Percentiles rank a stretch among this genome's conserved stretches.
Conservation (phyloP, 2,888 invertebrate genomes). For the Euzetes globulus region DNA sequence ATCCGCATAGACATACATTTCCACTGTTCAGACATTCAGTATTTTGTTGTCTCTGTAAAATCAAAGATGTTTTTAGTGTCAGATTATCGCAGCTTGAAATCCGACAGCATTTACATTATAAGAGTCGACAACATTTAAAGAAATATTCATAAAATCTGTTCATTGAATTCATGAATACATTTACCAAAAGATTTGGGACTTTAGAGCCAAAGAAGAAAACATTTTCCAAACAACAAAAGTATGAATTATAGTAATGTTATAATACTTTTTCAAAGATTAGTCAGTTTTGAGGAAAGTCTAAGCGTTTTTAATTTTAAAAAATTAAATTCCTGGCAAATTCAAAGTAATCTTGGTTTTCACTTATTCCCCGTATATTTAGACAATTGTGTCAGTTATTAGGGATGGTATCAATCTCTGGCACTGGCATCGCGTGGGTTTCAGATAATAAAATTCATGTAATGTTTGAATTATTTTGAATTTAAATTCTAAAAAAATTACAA, state of each 20-base stretch:
- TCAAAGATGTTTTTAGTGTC: background rate
- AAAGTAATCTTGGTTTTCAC: background rate
- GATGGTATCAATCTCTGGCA: background rate
- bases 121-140: background rate
- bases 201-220: background rate
- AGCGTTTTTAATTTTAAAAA: background rate
- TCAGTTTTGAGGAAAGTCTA: background rate
- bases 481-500: too few relatives aligned
- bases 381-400: background rate
- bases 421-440: too few relatives aligned
- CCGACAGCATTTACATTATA: background rate
- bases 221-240: background rate
- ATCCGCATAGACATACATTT: background rate
- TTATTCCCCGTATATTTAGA: background rate
- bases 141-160: background rate
- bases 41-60: background rate
- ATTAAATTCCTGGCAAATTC: background rate
- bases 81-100: conserved; percentile 5
- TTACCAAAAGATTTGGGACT: background rate
- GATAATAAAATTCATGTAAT: too few relatives aligned
- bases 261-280: background rate
- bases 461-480: too few relatives aligned
- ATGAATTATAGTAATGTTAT: background rate
- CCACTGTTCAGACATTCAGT: background rate
- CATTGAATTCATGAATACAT: background rate